phyloP scores from a whole-genome alignment of 2,888 invertebrate genomes.

The Xestobium rufovillosum region DNA sequence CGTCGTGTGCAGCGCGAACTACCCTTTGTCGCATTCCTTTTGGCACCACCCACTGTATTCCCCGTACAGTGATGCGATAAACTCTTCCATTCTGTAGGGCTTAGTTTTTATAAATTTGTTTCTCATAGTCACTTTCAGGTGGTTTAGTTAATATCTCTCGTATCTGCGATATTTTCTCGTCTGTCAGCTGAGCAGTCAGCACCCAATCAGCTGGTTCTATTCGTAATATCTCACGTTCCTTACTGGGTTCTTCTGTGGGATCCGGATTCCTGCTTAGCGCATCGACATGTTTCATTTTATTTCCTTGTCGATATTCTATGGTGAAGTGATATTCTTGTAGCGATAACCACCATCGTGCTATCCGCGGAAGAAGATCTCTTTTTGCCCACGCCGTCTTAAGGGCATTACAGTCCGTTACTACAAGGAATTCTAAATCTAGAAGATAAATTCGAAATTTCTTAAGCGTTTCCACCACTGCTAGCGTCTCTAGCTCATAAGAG shows the following conservation, averaged over 20 bases:
- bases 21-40: constrained; percentile 19
- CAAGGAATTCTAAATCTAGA: constrained; percentile 22
- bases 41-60: constrained; percentile 22
- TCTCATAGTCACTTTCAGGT: constrained; percentile 6
- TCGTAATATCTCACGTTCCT: constrained; percentile 4
- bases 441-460: constrained; percentile 26
- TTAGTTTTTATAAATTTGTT: constrained; percentile 17
- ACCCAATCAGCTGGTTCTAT: constrained; percentile 12
- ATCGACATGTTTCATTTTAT: constrained; percentile 24
- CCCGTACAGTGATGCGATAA: constrained; percentile 18
- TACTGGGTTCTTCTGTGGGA: not conserved
- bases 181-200: constrained; percentile 10
- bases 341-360: constrained; percentile 23
- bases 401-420: constrained; percentile 26
- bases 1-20: constrained; percentile 20
- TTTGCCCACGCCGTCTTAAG: constrained; percentile 18
- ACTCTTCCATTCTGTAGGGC: constrained; percentile 17
- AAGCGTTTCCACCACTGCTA: constrained; percentile 27
- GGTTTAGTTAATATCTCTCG: constrained; percentile 8
- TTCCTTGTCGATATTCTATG: constrained; percentile 21
- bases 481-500: constrained; percentile 25
- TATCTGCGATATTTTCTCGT: constrained; percentile 9
- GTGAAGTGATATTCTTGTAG: constrained; percentile 21
- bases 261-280: constrained; percentile 17
- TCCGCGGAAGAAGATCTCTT: constrained; percentile 20